These are phyloP conservation scores for Gnathonemus longibarbis DNA, from an alignment of 2,113 vertebrate species.

Conservation along the genomic window DNA sequence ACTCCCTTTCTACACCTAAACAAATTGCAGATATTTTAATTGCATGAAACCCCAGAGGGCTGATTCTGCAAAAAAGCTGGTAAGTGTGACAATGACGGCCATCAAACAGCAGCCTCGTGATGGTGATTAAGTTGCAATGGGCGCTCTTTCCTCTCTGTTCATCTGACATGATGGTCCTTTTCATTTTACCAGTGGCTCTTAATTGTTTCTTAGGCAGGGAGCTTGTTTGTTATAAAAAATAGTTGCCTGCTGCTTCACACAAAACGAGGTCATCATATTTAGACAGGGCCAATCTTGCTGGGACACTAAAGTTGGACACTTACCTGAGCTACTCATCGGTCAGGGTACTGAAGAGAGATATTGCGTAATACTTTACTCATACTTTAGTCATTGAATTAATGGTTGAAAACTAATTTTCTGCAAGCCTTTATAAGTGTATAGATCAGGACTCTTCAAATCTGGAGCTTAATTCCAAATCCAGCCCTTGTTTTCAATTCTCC, in stretches of 20 bases:
- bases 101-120: constrained; percentile 78
- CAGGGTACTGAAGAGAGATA: constrained; percentile 18
- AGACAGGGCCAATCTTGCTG: constrained; percentile 41
- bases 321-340: constrained; percentile 3
- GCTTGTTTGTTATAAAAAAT: constrained; percentile 83
- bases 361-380: constrained; percentile 32
- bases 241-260: constrained; percentile 34
- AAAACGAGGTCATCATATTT: constrained; percentile 42
- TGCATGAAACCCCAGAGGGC: constrained; percentile 78
- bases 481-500: not conserved
- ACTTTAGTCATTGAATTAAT: constrained; percentile 51
- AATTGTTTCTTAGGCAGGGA: constrained; percentile 86
- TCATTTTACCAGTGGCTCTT: constrained; percentile 75
- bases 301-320: constrained; percentile 23
- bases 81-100: constrained; percentile 83
- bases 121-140: constrained; percentile 87
- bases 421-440: constrained; percentile 54
- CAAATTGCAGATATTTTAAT: constrained; percentile 80
- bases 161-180: constrained; percentile 78
- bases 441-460: constrained; percentile 41
- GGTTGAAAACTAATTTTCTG: constrained; percentile 40
- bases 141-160: constrained; percentile 73
- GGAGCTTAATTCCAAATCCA: no score
- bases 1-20: constrained; percentile 81
- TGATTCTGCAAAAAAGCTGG: constrained; percentile 76